Base-by-base conservation (phyloP, 2,888 invertebrate species). In the Standfussiana lucernea region DNA sequence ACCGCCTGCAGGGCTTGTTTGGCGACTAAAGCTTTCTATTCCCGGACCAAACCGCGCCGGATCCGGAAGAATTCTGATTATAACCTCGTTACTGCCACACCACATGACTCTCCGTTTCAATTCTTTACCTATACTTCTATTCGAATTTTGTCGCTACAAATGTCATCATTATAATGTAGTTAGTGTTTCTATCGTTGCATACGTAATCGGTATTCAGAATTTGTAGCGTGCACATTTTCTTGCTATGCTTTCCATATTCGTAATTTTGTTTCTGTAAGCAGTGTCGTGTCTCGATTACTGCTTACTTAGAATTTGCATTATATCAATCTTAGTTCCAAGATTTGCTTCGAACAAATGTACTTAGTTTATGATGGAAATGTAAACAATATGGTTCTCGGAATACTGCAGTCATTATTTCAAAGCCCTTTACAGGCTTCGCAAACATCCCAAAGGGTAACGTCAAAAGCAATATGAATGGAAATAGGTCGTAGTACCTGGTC, bases 31-130 rank as follows among this genome's bases (percentile, higher is more conserved):
- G 93, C 94, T 95, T 95, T 95, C 94, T 94, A 94, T 91, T 92
- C 92, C 91, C 89, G 88, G 90, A 90, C 89, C 86, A 86, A 91
- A 91, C 92, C 92, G 53, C 56, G 53, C 56, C 69, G 79, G 92
- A 88, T 90, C 91, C 94, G 94, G 94, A 95, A 95, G 93, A 94
- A 80, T 79, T 93, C 91, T 92, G 91, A 94, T 94, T 94, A 94
- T 91, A 94, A 91, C 93, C 92, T 94, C 92, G 91, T 94, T 95
- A 93, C 90, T 88, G 90, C 88, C 89, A 89, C 90, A 92, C 87
- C 87, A 87, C 78, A 86, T 85, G 83, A 92, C 90, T 92, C 71
- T 92, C 89, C 82, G 88, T 93, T 94, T 93, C 92, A 91, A 92
- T 92, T 90, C 77, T 69, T 28, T 61, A 56, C 28, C 37, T 90